These are phyloP conservation scores for Anhinga rufa DNA, from an alignment of 2,113 vertebrate species.

Conservation along the genomic window DNA sequence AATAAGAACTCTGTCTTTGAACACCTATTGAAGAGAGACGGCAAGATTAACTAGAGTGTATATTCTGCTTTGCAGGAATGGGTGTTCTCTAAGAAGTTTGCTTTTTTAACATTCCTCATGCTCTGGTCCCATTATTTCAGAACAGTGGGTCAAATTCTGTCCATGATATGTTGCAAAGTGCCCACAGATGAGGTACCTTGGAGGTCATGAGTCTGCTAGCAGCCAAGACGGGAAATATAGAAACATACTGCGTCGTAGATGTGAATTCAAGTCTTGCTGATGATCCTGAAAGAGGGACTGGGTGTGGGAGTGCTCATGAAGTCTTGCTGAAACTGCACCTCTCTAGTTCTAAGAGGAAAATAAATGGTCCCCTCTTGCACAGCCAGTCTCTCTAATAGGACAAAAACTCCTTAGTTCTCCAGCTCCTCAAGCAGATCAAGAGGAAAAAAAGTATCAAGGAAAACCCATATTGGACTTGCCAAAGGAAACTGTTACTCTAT, in stretches of 20 bases:
- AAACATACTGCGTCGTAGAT: not conserved
- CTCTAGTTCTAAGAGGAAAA: not conserved
- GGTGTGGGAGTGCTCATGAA: not conserved
- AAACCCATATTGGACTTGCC: not conserved
- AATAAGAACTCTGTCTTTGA: not conserved
- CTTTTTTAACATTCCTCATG: not conserved
- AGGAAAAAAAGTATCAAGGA: not conserved
- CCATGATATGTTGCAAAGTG: not conserved
- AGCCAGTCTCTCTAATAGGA: not conserved
- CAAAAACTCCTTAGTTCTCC: not conserved
- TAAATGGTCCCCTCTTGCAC: not conserved
- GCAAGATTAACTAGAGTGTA: not conserved
- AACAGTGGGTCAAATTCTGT: not conserved
- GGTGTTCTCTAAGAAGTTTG: not conserved
- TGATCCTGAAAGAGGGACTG: not conserved
- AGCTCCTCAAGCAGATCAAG: not conserved
- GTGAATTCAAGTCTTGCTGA: not conserved
- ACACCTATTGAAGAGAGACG: not conserved
- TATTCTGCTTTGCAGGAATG: not conserved
- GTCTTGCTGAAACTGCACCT: not conserved
- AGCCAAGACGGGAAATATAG: not conserved
- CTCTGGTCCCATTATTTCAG: not conserved
- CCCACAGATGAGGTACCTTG: accelerated
- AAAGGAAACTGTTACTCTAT: not conserved
- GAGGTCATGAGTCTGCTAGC: not conserved